Base-by-base conservation (phyloP, 2,888 invertebrate genomes). In the Cryptosula pallasiana region DNA sequence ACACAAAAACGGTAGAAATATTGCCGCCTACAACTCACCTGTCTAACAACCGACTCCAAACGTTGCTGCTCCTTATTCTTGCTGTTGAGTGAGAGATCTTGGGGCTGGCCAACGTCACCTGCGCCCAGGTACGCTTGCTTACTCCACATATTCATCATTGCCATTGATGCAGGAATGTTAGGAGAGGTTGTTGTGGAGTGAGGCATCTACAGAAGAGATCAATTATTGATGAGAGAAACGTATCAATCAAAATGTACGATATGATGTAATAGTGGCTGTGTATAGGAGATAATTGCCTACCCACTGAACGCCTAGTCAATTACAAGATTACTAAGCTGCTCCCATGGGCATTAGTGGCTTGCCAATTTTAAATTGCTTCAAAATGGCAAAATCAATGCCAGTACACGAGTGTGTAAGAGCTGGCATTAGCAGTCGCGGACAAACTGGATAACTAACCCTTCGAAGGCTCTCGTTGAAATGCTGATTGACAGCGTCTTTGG, bases 401-500 rank as follows among this genome's bases (percentile, higher is more conserved):
- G 45, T 45, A 20, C 45, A 13, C 9, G 9, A 20, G 20, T 45
- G 20, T 45, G 45, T 45, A 45, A 9, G 20, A 13, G 45, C 45
- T 13, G 9, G 45, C 20, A 45, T 45, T 13, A 5, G 5, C 45
- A 45, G 45, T 16, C 16, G 5, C 16, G 16, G 45, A 5, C 16
- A n/a, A n/a, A 55, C n/a, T n/a, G 16, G 55, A 25, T 25, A 5
- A 34, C 63, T 63, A 29, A 63, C 63, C 27, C 63, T 63, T 3
- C 63, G 29, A 35, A 94, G 88, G 76, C 93, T 93, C 87, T 93
- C 93, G 82, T 92, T 92, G 86, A 94, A 94, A 87, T 94, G 94
- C 86, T 93, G 91, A 79, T 92, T 90, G 74, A 94, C 83, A 29
- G 83, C 82, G 13, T 81, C 81, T 55, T 77, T 76, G 0, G 81